phyloP scores from a whole-genome alignment of 30 jellyfish, hydroid and myxozoan species.

The Nemopilema nomurai region DNA sequence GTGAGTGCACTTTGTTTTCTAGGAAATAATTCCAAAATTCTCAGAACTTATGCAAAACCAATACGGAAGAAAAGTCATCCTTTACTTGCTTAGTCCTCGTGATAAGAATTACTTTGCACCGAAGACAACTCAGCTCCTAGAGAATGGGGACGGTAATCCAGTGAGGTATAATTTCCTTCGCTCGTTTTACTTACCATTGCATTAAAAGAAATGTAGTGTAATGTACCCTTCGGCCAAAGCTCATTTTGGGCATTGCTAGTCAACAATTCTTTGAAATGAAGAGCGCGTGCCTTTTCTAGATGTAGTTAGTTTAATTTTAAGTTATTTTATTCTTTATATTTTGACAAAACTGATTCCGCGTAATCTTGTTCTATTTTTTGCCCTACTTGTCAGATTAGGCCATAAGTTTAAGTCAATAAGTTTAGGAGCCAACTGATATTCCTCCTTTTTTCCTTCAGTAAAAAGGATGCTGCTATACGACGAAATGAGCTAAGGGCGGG shows the following conservation, averaged over 20 bases:
- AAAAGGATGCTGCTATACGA: slow-evolving; percentile 64
- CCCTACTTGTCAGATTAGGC: background rate
- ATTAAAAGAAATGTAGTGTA: too few species aligned
- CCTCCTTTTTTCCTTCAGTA: slow-evolving; percentile 44
- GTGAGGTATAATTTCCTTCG: too few species aligned
- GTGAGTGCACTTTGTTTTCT: background rate
- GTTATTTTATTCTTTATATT: too few species aligned
- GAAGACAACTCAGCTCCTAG: slow-evolving; percentile 21
- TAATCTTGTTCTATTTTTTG: too few species aligned
- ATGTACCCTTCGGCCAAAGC: too few species aligned
- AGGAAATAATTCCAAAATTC: slow-evolving; percentile 81
- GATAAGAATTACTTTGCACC: slow-evolving; percentile 70
- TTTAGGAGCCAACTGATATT: background rate
- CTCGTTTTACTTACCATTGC: too few species aligned
- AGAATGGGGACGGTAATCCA: slow-evolving; percentile 78
- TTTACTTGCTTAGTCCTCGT: slow-evolving; percentile 81
- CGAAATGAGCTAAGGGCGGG: slow-evolving; percentile 76
- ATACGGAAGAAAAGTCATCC: slow-evolving; percentile 88
- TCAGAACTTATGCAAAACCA: slow-evolving; percentile 67
- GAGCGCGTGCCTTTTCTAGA: too few species aligned
- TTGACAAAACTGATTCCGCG: too few species aligned
- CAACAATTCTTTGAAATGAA: too few species aligned
- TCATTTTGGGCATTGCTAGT: too few species aligned
- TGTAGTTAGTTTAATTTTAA: too few species aligned
- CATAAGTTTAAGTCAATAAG: too few species aligned